Evolutionary conservation across 2,797 vertebrate genomes (phyloP), one percentile per base, ranked within the genome.

Genomic region (Cynopterus sphinx): DNA sequence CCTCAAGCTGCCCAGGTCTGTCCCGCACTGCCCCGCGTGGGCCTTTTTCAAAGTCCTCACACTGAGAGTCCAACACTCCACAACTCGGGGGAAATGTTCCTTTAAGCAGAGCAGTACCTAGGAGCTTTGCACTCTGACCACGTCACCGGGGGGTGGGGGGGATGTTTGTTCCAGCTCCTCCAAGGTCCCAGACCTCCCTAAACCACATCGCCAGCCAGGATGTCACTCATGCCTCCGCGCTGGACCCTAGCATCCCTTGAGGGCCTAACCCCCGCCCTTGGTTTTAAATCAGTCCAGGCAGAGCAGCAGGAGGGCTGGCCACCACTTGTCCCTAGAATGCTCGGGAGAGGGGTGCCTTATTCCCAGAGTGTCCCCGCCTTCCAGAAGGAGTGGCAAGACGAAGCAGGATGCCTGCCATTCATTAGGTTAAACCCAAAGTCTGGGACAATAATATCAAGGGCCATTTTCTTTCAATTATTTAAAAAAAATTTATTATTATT

Each of bases 91-190:
- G 21, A 73, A 24, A 5, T 1, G 43, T 15, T n/a, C 49, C 51
- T 26, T 26, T 9, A 68, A 78, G 53, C 24, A 2, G 2, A 6
- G n/a, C 67, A 51, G 39, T 19, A 51, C 13, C 4, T 0, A 57
- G 70, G 46, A 10, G 51, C 49, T 70, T 33, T 17, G 7, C 17
- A 11, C 9, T n/a, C 57, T 1, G 22, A 43, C 15, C 41, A 9
- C 2, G 49, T 61, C 41, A 36, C 51, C 1, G 2, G 36, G 17
- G 2, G 5, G 3, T 2, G 39, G 0, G 36, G 9, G 0, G 53
- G 0, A 24, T 8, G 19, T 61, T 43, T 53, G 4, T 6, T 36
- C 57, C 36, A 26, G 46, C 28, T 22, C 21, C 10, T 28, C 57
- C 28, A 24, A 53, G 16, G 22, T 33, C 68, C 15, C 7, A 3